phyloP scores from a whole-genome alignment of 2,888 invertebrate genomes.

The Scaptomyza reducta region DNA sequence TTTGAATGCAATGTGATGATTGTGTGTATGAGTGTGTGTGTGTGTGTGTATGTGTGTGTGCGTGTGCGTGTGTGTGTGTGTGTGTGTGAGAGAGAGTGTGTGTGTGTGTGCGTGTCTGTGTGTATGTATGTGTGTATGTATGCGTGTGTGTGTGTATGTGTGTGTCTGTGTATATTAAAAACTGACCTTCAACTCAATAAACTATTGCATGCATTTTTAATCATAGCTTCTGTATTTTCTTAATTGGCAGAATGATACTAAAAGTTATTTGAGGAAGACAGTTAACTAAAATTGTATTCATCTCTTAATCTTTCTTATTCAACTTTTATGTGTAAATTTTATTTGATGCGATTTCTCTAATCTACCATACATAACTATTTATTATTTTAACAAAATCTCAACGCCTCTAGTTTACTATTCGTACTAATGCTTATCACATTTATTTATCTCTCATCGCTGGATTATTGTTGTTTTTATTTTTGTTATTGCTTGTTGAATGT shows the following conservation, averaged over 20 bases:
- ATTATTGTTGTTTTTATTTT: conserved; percentile 27
- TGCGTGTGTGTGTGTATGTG: neutral
- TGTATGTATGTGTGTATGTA: no score
- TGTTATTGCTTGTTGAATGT: conserved; percentile 31
- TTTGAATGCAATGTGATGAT: conserved; percentile 40
- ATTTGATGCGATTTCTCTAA: neutral
- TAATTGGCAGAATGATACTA: no score
- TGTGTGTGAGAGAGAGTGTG: neutral
- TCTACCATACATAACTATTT: neutral
- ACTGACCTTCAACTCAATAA: conserved; percentile 18
- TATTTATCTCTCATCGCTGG: conserved; percentile 44
- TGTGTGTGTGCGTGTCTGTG: neutral
- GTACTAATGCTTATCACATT: conserved; percentile 54
- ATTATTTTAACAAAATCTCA: neutral
- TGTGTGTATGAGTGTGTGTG: neutral
- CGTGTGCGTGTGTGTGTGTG: neutral
- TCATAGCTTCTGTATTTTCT: neutral
- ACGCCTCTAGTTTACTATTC: neutral
- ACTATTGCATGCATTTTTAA: conserved; percentile 5
- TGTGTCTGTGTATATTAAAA: conserved; percentile 2
- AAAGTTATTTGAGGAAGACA: neutral
- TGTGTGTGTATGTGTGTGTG: neutral
- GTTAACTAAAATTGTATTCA: no score
- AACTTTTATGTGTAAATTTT: no score
- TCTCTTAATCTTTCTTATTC: no score